A percentile compares a stretch with the other conserved stretches of the same genome.
These are phyloP conservation scores for Todiramphus chloris DNA, from an alignment of 2,113 vertebrate genomes.

Conservation along the genomic window DNA sequence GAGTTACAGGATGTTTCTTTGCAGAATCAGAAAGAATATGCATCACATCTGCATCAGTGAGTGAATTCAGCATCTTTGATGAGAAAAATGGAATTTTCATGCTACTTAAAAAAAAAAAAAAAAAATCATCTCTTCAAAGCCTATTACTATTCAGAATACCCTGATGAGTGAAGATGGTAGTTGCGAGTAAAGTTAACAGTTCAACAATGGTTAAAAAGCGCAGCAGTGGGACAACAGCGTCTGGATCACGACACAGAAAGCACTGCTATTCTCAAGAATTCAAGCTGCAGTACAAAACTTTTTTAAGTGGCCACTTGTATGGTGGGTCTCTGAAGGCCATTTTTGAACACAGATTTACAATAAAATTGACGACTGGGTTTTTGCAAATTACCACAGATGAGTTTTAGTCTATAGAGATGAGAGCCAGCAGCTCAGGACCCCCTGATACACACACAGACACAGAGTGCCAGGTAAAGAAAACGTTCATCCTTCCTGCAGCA, in stretches of 20 bases:
- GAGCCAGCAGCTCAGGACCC: background rate
- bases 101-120: background rate
- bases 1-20: background rate
- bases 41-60: background rate
- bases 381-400: background rate
- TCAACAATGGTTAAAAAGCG: background rate
- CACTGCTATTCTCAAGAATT: background rate
- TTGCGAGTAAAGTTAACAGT: background rate
- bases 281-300: background rate
- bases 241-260: background rate
- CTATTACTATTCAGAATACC: background rate
- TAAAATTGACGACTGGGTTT: background rate
- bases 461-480: background rate
- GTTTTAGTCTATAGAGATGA: background rate
- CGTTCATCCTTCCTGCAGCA: background rate
- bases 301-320: background rate
- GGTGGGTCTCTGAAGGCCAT: background rate
- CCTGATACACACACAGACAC: background rate
- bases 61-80: background rate
- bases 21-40: background rate
- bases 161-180: background rate
- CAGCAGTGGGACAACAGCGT: background rate
- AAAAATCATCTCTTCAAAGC: background rate
- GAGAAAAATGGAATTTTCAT: background rate
- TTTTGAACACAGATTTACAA: background rate